Percentiles rank a stretch among this genome's conserved stretches.
These are phyloP conservation scores for Drosophila phalerata DNA, from an alignment of 2,888 invertebrate species.

Conservation along the genomic window DNA sequence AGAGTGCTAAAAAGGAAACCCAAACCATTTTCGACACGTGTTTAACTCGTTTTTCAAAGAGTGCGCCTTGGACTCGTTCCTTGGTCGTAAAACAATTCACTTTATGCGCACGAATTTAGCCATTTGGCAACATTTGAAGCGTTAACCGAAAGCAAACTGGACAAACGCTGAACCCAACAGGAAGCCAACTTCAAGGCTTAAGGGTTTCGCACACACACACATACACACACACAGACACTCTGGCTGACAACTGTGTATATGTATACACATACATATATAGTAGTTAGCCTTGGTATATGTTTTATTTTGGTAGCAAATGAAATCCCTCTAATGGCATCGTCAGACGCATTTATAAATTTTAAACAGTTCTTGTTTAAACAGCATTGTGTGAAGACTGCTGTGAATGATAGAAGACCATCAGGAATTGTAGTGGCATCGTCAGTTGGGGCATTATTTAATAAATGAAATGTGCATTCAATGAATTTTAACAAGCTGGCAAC, in stretches of 20 bases:
- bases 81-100: conserved; percentile 77
- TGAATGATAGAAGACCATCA: conserved; percentile 23
- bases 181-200: conserved; percentile 36
- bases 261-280: background rate
- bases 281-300: background rate
- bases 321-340: conserved; percentile 57
- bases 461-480: conserved; percentile 68
- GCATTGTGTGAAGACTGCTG: conserved; percentile 23
- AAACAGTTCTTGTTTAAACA: conserved; percentile 55
- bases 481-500: conserved; percentile 55
- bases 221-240: too few relatives aligned
- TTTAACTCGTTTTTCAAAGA: conserved; percentile 81
- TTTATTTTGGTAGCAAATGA: conserved; percentile 39
- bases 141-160: conserved; percentile 44
- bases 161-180: conserved; percentile 22
- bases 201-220: conserved; percentile 14
- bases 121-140: conserved; percentile 76
- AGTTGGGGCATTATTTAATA: conserved; percentile 58
- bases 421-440: background rate
- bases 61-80: conserved; percentile 29
- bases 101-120: conserved; percentile 80
- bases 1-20: conserved; percentile 26
- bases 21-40: conserved; percentile 77
- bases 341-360: conserved; percentile 76
- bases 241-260: conserved; percentile 13